Base-by-base conservation (phyloP, 2,888 invertebrate species). In the Neocrepidodera transversa region DNA sequence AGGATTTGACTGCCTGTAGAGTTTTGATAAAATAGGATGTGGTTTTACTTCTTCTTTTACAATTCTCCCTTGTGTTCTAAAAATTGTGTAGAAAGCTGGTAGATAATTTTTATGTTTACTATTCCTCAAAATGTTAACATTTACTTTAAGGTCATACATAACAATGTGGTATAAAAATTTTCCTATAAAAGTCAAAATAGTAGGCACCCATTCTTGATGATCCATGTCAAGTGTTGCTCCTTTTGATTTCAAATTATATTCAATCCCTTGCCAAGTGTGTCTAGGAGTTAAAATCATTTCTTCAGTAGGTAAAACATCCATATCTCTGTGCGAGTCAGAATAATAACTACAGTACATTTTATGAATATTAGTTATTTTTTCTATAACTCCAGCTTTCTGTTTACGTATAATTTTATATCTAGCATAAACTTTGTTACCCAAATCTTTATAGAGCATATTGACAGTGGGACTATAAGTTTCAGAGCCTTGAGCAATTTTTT, bases 131-230 rank as follows among this genome's bases (percentile, higher is more conserved):
- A 87, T 82, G 72, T 90, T 90, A 1, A 88, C 83, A 76, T 94
- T 88, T 48, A 96, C 86, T 80, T 93, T 93, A 5, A 95, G 82
- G 74, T 95, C 93, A 53, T 90, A 87, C 74, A 95, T 85, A 10
- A 96, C 87, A 40, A 96, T 91, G 68, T 91, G 89, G 76, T 93
- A 95, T 0, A 97, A 82, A 78, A 95, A 93, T 71, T 89, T 89
- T 32, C 96, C 96, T 45, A 96, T 82, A 38, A 84, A 85, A 48
- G 80, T 77, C 7, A 87, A 76, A 43, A 89, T 84, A 59, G 85
- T 82, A 8, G 81, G 75, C 0, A 90, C 87, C 94, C 93, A 94
- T 0, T 80, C 76, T 8, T 82, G 80, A 64, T 88, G 78, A 48
- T 75, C 76, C 69, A 76, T 75, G 5, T 62, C 30, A 35, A 78